Percentiles rank a stretch among this genome's conserved stretches.
Evolutionary conservation across 2,888 invertebrate species (phyloP).

Genomic region (Melinopterus prodromus): DNA sequence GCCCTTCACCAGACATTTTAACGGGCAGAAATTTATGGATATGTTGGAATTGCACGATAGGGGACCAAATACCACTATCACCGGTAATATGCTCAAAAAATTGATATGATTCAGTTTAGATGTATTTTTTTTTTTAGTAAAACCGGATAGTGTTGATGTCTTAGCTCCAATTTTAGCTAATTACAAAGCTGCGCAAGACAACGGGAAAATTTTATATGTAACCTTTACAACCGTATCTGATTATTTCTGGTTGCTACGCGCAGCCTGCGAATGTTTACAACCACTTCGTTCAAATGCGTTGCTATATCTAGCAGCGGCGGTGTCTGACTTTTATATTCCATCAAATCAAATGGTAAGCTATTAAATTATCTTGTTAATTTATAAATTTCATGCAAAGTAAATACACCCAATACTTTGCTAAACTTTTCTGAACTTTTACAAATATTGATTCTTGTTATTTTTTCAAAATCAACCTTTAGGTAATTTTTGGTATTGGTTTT

Average conservation of each 20-base stretch:
- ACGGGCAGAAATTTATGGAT: slow-evolving; percentile 79
- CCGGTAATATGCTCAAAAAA: slow-evolving; percentile 60
- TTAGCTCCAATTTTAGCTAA: slow-evolving; percentile 75
- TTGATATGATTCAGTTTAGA: background rate
- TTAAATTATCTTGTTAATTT: slow-evolving; percentile 9
- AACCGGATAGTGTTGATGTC: slow-evolving; percentile 76
- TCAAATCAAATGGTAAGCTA: slow-evolving; percentile 84
- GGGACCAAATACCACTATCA: slow-evolving; percentile 71
- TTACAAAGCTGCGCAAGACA: slow-evolving; percentile 82
- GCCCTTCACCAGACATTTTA: slow-evolving; percentile 91
- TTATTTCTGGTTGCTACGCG: slow-evolving; percentile 90
- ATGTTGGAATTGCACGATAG: slow-evolving; percentile 75
- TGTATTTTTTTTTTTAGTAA: slow-evolving; percentile 63
- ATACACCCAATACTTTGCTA: background rate
- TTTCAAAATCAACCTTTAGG: too few species aligned
- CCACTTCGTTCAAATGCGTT: slow-evolving; percentile 73
- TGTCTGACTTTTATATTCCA: slow-evolving; percentile 98
- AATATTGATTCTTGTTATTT: too few species aligned
- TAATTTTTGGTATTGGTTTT: too few species aligned
- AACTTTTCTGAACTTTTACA: background rate
- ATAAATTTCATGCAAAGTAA: background rate
- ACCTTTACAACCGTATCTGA: slow-evolving; percentile 88
- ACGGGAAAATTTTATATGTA: slow-evolving; percentile 77
- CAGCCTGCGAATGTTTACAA: slow-evolving; percentile 80
- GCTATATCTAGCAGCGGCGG: slow-evolving; percentile 97